phyloP scores from a whole-genome alignment of 2,797 vertebrate species.

The Syncerus caffer region DNA sequence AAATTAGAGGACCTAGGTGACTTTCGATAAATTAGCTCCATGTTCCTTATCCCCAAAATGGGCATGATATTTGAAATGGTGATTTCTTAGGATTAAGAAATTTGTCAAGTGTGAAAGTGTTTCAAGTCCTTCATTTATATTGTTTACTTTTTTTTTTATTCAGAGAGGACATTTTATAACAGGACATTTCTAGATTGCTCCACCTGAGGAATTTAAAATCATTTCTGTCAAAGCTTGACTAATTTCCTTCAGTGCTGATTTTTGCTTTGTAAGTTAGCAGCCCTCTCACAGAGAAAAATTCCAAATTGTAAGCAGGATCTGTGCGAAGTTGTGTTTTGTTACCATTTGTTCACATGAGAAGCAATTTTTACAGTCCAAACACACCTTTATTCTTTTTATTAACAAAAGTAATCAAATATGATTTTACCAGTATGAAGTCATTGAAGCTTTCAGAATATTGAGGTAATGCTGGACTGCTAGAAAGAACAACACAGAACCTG shows the following conservation, averaged over 20 bases:
- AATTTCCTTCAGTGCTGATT: neutral
- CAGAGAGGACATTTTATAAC: neutral
- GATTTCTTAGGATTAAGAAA: neutral
- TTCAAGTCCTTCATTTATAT: neutral
- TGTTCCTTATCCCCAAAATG: neutral
- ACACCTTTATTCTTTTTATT: neutral
- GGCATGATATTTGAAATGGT: neutral
- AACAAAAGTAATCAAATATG: neutral
- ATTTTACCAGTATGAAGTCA: neutral
- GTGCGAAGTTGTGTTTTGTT: neutral
- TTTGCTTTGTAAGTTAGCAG: neutral
- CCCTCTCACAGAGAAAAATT: neutral
- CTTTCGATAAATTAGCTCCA: neutral
- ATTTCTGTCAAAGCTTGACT: neutral
- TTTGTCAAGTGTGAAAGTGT: neutral
- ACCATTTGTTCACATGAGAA: neutral
- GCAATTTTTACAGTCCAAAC: neutral
- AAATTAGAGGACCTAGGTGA: neutral
- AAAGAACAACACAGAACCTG: neutral
- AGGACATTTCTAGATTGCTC: neutral
- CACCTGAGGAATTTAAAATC: neutral
- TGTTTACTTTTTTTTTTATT: neutral
- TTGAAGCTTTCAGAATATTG: neutral
- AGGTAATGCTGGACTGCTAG: neutral
- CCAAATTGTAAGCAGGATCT: neutral